Percentiles rank a stretch among this genome's conserved stretches.
These are phyloP conservation scores for Etheostoma perlongum DNA, from an alignment of 2,797 vertebrate species.

Conservation along the genomic window DNA sequence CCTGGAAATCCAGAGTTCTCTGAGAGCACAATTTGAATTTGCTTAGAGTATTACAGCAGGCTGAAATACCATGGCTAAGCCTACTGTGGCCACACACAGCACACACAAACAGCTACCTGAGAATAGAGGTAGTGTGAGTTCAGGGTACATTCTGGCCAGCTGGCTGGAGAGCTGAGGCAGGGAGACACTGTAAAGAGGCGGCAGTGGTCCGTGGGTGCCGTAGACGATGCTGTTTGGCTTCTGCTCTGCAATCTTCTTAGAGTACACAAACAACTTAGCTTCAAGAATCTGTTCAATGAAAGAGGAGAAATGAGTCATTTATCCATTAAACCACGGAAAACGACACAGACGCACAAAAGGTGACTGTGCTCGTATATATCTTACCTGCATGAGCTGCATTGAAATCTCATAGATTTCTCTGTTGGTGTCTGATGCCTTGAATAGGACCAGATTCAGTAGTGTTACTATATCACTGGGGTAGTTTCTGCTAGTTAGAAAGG, in stretches of 20 bases:
- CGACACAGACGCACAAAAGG: background rate
- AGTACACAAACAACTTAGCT: slow-evolving; percentile 93
- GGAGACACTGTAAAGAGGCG: slow-evolving; percentile 94
- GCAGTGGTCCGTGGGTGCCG: slow-evolving; percentile 93
- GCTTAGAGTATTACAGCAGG: slow-evolving; percentile 15
- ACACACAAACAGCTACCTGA: slow-evolving; percentile 86
- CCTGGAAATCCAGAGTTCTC: too few relatives aligned
- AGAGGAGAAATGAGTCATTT: background rate
- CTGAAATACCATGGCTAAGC: slow-evolving; percentile 29
- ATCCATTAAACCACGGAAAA: background rate
- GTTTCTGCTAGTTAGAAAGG: slow-evolving; percentile 83
- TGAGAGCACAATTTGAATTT: too few relatives aligned
- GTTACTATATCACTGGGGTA: slow-evolving; percentile 96
- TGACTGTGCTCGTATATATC: slow-evolving; percentile 8
- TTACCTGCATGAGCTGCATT: slow-evolving; percentile 98
- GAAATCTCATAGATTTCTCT: slow-evolving; percentile 98
- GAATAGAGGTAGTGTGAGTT: slow-evolving; percentile 96
- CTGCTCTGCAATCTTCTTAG: slow-evolving; percentile 93
- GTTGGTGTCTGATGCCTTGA: slow-evolving; percentile 96
- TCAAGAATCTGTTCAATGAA: slow-evolving; percentile 90
- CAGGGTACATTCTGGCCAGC: slow-evolving; percentile 96
- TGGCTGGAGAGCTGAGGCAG: slow-evolving; percentile 91
- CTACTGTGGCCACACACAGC: slow-evolving; percentile 15
- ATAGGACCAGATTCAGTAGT: slow-evolving; percentile 95
- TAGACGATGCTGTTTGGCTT: slow-evolving; percentile 92